Evolutionary conservation across 1,140 invertebrate genomes (phyloP).

Genomic region (Tetraneura akinire): DNA sequence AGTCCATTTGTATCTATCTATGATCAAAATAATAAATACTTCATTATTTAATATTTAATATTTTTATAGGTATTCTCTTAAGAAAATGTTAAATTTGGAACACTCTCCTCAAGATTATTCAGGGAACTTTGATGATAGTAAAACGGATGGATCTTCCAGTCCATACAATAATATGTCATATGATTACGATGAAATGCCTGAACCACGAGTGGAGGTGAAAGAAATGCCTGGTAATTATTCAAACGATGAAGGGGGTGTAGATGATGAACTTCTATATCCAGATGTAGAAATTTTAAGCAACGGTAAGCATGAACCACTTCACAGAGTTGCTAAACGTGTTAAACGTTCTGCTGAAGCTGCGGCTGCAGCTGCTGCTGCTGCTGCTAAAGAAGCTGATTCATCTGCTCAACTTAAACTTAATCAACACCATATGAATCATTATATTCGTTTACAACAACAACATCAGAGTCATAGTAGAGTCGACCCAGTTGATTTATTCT

Average conservation of each 20-base stretch:
- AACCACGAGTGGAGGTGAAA: conserved; percentile 32
- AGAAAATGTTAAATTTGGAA: conserved; percentile 45
- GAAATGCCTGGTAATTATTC: conserved; percentile 42
- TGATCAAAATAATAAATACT: too few species aligned
- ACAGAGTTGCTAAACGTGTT: conserved; percentile 21
- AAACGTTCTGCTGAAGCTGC: conserved; percentile 38
- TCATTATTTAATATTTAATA: too few species aligned
- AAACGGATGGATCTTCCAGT: conserved; percentile 26
- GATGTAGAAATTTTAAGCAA: conserved; percentile 44
- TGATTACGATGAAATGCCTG: conserved; percentile 39
- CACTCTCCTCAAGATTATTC: conserved; percentile 28
- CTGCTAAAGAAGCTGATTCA: conserved; percentile 39
- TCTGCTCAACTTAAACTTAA: conserved; percentile 40
- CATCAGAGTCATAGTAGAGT: conserved; percentile 15
- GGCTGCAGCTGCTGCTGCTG: conserved; percentile 20
- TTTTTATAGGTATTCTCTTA: conserved; percentile 30
- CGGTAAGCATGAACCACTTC: conserved; percentile 35
- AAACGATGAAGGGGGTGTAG: conserved; percentile 30
- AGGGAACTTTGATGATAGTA: conserved; percentile 5
- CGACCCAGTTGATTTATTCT: conserved; percentile 32
- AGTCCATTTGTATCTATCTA: too few species aligned
- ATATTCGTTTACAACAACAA: conserved; percentile 26
- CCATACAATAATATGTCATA: conserved; percentile 37
- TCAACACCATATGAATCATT: conserved; percentile 43
- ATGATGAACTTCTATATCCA: conserved; percentile 37